Percentiles rank a stretch among this genome's conserved stretches.
Conservation (phyloP, 2,113 vertebrate genomes). For the Sciurus niger region DNA sequence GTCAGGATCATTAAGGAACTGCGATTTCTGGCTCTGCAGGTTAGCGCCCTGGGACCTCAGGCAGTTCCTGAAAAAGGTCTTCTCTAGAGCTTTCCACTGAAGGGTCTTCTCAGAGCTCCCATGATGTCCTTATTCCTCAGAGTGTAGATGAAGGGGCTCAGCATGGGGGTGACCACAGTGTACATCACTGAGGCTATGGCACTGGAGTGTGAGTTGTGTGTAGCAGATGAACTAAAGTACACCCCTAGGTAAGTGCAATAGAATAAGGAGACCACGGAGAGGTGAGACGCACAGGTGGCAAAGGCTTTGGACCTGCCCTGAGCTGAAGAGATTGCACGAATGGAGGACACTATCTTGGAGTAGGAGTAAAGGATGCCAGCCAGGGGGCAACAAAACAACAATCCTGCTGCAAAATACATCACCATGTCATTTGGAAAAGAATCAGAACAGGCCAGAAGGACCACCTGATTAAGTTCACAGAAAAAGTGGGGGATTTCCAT, state of each 20-base stretch:
- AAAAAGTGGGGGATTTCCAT: no score
- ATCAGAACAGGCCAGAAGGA: no score
- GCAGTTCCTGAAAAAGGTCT: no score
- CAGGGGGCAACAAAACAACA: background rate
- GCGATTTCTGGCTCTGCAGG: no score
- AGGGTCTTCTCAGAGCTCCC: background rate
- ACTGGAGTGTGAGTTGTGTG: background rate
- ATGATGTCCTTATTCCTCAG: background rate
- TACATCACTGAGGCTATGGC: background rate
- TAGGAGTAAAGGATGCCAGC: conserved; percentile 27
- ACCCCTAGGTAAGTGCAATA: background rate
- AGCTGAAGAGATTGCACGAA: no score
- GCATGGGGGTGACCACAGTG: background rate
- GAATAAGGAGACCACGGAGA: conserved; percentile 55
- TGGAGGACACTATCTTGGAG: no score
- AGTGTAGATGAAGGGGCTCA: background rate
- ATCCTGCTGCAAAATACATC: background rate
- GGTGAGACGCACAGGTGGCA: conserved; percentile 67
- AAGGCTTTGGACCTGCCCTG: background rate
- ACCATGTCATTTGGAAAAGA: conserved; percentile 21
- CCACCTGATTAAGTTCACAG: no score
- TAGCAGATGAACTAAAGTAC: background rate
- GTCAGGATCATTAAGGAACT: background rate
- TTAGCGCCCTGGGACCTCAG: no score
- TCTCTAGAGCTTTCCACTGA: background rate